Evolutionary conservation across 2,888 invertebrate genomes (phyloP).

Genomic region (Nudaria mundana): DNA sequence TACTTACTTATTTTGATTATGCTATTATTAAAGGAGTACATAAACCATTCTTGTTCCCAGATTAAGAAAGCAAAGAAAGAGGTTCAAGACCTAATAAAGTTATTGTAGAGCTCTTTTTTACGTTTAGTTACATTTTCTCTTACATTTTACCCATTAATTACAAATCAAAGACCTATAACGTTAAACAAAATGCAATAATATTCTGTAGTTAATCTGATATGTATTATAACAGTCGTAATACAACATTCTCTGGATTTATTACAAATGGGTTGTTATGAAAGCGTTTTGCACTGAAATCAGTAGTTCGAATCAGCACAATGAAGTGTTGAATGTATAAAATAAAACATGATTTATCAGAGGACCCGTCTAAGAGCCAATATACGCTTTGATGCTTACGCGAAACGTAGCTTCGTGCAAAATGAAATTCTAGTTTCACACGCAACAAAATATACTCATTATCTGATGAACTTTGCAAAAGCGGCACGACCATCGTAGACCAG

Average conservation of each 20-base stretch:
- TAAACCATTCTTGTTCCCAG: too few relatives aligned
- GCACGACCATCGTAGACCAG: slow-evolving; percentile 41
- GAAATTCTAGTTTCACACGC: slow-evolving; percentile 80
- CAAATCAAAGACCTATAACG: slow-evolving; percentile 46
- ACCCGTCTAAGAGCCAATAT: slow-evolving; percentile 48
- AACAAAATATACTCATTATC: slow-evolving; percentile 77
- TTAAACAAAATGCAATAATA: slow-evolving; percentile 65
- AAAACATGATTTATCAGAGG: slow-evolving; percentile 59
- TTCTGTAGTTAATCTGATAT: slow-evolving; percentile 67
- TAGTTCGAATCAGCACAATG: slow-evolving; percentile 63
- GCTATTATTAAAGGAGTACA: too few relatives aligned
- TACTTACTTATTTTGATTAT: too few relatives aligned
- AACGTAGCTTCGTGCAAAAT: slow-evolving; percentile 69
- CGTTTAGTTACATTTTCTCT: slow-evolving; percentile 26
- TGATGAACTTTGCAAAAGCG: slow-evolving; percentile 72
- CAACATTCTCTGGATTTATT: slow-evolving; percentile 71
- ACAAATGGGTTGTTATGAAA: slow-evolving; percentile 69
- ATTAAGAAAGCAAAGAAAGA: slow-evolving; percentile 26
- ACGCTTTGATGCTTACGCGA: slow-evolving; percentile 70
- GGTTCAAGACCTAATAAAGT: slow-evolving; percentile 23
- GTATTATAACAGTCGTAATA: slow-evolving; percentile 69
- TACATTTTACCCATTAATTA: slow-evolving; percentile 57
- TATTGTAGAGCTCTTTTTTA: slow-evolving; percentile 33
- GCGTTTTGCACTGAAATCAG: slow-evolving; percentile 53
- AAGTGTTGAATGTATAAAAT: slow-evolving; percentile 57